A percentile compares a stretch with the other conserved stretches of the same genome.
Conservation (phyloP, 2,113 vertebrate genomes). For the Pelodiscus sinensis region DNA sequence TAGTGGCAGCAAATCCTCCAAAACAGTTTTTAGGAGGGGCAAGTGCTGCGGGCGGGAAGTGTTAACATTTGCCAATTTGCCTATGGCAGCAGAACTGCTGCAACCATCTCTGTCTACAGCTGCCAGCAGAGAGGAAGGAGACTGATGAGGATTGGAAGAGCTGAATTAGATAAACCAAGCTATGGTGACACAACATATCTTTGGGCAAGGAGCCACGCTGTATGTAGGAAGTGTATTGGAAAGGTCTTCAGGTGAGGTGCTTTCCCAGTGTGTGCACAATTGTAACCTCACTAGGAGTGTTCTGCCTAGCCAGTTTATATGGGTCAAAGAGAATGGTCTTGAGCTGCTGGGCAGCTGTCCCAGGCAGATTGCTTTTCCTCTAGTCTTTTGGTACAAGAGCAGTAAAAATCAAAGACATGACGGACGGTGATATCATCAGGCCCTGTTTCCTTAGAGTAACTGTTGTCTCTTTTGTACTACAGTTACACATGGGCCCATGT, state of each 20-base stretch:
- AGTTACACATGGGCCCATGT: neutral
- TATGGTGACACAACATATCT: fast-evolving
- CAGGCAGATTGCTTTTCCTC: neutral
- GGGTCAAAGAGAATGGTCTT: neutral
- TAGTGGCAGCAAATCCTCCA: neutral
- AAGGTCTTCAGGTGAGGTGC: neutral
- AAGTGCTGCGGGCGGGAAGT: neutral
- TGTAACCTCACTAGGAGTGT: fast-evolving
- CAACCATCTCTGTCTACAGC: neutral
- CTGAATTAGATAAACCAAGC: neutral
- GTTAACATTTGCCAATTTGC: neutral
- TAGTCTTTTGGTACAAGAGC: neutral
- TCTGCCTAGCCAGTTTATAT: neutral
- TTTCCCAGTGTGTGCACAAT: neutral
- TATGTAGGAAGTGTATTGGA: neutral
- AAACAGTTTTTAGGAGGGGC: neutral
- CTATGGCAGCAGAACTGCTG: neutral
- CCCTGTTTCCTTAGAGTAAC: fast-evolving
- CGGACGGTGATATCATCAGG: neutral
- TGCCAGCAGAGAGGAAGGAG: fast-evolving
- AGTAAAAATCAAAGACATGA: neutral
- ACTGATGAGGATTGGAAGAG: neutral
- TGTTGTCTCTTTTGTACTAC: neutral
- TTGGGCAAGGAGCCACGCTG: neutral
- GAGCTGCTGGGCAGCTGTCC: neutral